Conservation (phyloP, 53 echinoderm and acorn worm species). For the Hippasteria phrygiana region DNA sequence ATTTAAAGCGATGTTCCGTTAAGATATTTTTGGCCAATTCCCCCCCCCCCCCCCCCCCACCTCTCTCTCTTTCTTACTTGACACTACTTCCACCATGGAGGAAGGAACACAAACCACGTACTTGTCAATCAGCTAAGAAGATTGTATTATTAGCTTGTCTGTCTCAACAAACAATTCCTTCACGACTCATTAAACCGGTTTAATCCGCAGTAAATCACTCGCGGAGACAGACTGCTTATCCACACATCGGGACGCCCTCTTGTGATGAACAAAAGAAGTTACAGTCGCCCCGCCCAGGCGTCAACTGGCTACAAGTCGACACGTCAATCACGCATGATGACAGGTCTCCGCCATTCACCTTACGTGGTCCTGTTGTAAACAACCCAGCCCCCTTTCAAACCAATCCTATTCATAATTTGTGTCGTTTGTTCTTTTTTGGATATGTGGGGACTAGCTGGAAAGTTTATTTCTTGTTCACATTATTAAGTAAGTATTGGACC, state of each 20-base stretch:
- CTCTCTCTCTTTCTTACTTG: too few relatives aligned
- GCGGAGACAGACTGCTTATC: background rate
- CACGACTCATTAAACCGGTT: background rate
- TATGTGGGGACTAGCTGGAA: background rate
- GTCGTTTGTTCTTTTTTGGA: background rate
- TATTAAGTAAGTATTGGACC: too few relatives aligned
- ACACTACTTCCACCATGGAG: background rate
- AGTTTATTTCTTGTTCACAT: background rate
- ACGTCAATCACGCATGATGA: conserved; percentile 4
- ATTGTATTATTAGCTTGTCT: background rate
- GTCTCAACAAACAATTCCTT: background rate
- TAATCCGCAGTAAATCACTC: background rate
- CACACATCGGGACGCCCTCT: conserved; percentile 1
- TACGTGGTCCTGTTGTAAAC: background rate
- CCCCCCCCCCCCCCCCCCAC: too few relatives aligned
- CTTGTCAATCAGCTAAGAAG: background rate
- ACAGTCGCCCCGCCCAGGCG: background rate
- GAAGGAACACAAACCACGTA: background rate
- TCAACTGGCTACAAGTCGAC: conserved; percentile 4
- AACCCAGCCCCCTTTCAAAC: conserved; percentile 33
- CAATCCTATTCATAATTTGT: conserved; percentile 11
- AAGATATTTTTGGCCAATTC: too few relatives aligned
- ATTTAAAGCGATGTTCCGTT: too few relatives aligned
- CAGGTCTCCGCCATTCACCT: background rate
- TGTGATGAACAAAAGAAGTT: background rate